Percentiles rank a stretch among this genome's conserved stretches.
phyloP scores from a whole-genome alignment of 2,888 invertebrate genomes.

The Zeuzera pyrina region DNA sequence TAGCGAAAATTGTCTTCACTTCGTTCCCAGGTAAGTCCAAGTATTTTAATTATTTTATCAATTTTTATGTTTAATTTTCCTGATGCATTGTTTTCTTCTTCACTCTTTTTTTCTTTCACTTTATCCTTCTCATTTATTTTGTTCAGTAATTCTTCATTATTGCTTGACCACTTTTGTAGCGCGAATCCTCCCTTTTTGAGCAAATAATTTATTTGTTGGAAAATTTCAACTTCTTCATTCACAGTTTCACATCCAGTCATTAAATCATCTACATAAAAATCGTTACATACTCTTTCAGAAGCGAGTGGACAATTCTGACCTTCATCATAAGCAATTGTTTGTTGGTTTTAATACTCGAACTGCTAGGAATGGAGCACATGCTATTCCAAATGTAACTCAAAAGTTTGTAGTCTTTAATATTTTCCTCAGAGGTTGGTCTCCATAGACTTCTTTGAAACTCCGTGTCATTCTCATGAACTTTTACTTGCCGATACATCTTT shows the following conservation, averaged over 20 bases:
- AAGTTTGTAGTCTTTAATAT: slow-evolving; percentile 15
- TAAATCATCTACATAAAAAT: slow-evolving; percentile 11
- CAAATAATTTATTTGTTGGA: slow-evolving; percentile 19
- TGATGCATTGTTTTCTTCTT: background rate
- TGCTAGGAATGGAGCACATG: slow-evolving; percentile 23
- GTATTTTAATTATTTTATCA: slow-evolving; percentile 18
- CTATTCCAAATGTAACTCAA: slow-evolving; percentile 23
- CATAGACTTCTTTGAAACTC: slow-evolving; percentile 19
- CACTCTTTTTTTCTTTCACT: slow-evolving; percentile 1
- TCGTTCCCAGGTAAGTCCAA: slow-evolving; percentile 24
- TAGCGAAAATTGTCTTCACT: slow-evolving; percentile 19
- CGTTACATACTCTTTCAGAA: background rate
- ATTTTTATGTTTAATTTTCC: slow-evolving; percentile 12
- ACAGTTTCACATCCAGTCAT: slow-evolving; percentile 18
- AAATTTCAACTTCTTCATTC: slow-evolving; percentile 14
- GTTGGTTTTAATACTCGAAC: slow-evolving; percentile 21
- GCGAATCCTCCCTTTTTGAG: slow-evolving; percentile 23
- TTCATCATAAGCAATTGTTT: slow-evolving; percentile 17
- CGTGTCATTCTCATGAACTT: slow-evolving; percentile 15
- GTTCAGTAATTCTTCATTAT: slow-evolving; percentile 13
- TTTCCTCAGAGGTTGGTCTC: slow-evolving; percentile 8
- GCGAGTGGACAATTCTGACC: slow-evolving; percentile 15
- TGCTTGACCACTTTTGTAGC: slow-evolving; percentile 23
- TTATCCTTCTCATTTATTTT: too few relatives aligned
- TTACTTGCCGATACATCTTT: slow-evolving; percentile 28